These are phyloP conservation scores for Herminia tarsipennalis DNA, from an alignment of 2,888 invertebrate species.

Conservation along the genomic window DNA sequence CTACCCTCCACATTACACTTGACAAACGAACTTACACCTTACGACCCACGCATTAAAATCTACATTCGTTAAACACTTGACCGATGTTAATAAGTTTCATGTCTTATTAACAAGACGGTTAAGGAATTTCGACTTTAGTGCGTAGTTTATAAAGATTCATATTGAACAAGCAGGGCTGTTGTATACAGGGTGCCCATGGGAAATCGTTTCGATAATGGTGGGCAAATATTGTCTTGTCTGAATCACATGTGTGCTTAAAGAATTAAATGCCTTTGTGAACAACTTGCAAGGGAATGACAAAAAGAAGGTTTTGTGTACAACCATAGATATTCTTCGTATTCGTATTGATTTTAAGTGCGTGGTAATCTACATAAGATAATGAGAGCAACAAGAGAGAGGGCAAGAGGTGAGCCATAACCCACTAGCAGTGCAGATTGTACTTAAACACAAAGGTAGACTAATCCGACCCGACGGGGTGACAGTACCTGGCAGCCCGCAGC, in stretches of 20 bases:
- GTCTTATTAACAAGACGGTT: not conserved
- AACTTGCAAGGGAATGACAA: too few species aligned
- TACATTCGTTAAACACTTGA: not conserved
- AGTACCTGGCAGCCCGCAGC: too few species aligned
- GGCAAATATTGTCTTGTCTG: conserved; percentile 1
- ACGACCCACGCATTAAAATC: not conserved
- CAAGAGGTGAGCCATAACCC: too few species aligned
- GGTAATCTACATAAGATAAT: too few species aligned
- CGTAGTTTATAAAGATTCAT: not conserved
- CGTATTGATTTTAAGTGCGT: too few species aligned
- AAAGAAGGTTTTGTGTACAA: too few species aligned
- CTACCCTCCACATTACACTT: conserved; percentile 10
- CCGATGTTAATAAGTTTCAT: conserved; percentile 7
- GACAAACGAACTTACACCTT: conserved; percentile 4
- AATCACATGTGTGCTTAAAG: not conserved
- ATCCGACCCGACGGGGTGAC: too few species aligned
- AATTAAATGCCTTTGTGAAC: not conserved
- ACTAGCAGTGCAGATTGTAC: too few species aligned
- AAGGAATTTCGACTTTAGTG: not conserved
- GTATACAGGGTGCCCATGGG: not conserved
- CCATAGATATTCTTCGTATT: too few species aligned
- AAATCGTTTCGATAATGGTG: not conserved
- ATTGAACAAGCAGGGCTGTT: not conserved
- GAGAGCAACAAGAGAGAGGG: too few species aligned
- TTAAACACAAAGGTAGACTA: too few species aligned